Conservation (phyloP, 1,140 invertebrate species). For the Anastrepha obliqua region DNA sequence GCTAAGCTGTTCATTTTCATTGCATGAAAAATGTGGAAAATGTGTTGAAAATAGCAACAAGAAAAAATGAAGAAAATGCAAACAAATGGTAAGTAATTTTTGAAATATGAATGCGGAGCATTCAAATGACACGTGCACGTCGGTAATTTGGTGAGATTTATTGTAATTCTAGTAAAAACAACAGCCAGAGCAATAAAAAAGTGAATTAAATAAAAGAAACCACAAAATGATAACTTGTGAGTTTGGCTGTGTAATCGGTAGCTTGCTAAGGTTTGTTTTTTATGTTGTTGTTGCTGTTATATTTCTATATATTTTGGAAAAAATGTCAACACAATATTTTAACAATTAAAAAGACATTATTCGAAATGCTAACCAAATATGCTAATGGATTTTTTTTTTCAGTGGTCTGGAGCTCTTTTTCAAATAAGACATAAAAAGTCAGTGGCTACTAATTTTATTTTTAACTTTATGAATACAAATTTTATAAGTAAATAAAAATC, state of each 20-base stretch:
- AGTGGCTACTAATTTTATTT: too few relatives aligned
- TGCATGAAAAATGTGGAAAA: conserved; percentile 26
- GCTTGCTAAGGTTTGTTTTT: not conserved
- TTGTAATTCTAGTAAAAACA: not conserved
- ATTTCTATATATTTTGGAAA: not conserved
- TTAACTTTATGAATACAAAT: too few relatives aligned
- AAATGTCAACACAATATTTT: conserved; percentile 21
- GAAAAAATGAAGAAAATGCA: conserved; percentile 16
- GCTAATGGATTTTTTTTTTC: too few relatives aligned
- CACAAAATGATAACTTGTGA: not conserved
- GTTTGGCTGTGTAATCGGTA: not conserved
- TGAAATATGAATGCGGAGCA: conserved; percentile 42
- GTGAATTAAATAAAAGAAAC: not conserved
- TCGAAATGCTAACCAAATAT: too few relatives aligned
- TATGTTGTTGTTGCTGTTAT: not conserved
- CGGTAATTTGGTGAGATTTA: conserved; percentile 50
- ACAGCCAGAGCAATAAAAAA: not conserved
- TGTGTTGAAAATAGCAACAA: not conserved
- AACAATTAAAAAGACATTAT: conserved; percentile 37
- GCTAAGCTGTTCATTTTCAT: conserved; percentile 27
- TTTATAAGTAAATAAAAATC: too few relatives aligned
- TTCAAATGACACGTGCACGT: conserved; percentile 44
- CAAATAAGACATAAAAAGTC: too few relatives aligned
- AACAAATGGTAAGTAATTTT: conserved; percentile 48
- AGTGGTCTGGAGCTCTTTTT: too few relatives aligned